Conservation (phyloP, 1,140 invertebrate genomes). For the Bombus balteatus region DNA sequence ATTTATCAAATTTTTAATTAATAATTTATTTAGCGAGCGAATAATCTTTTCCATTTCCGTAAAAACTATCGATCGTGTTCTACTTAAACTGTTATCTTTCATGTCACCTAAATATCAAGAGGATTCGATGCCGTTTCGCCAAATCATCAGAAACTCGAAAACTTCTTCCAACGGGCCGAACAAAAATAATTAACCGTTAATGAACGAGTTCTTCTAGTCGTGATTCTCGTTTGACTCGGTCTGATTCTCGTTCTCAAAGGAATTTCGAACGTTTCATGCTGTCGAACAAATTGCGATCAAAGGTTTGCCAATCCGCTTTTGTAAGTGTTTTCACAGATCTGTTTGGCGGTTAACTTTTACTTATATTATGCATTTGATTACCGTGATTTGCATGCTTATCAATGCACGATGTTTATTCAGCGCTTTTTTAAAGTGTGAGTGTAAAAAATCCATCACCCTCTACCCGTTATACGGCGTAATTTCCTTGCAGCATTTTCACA, state of each 20-base stretch:
- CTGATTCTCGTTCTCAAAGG: slow-evolving; percentile 62
- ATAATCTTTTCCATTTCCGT: background rate
- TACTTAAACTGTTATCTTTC: slow-evolving; percentile 19
- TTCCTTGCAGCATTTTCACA: no score
- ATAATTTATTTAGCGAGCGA: background rate
- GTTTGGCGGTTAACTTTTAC: no score
- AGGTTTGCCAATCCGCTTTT: background rate
- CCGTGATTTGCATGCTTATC: no score
- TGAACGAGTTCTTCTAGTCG: slow-evolving; percentile 63
- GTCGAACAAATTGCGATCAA: slow-evolving; percentile 28
- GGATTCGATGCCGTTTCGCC: slow-evolving; percentile 17
- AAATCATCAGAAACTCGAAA: slow-evolving; percentile 24
- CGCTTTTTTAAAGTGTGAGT: no score
- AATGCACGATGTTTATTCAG: no score
- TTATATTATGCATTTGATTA: no score
- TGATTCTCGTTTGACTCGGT: slow-evolving; percentile 52
- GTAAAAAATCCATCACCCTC: no score
- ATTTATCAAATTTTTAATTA: no score
- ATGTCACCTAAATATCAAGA: slow-evolving; percentile 27
- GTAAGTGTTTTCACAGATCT: background rate
- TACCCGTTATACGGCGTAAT: no score
- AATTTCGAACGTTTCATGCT: slow-evolving; percentile 25
- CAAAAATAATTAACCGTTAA: slow-evolving; percentile 78
- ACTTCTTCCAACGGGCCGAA: slow-evolving; percentile 66
- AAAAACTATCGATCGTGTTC: slow-evolving; percentile 9